Conservation (phyloP, 2,888 invertebrate genomes). For the Desoria tigrina region DNA sequence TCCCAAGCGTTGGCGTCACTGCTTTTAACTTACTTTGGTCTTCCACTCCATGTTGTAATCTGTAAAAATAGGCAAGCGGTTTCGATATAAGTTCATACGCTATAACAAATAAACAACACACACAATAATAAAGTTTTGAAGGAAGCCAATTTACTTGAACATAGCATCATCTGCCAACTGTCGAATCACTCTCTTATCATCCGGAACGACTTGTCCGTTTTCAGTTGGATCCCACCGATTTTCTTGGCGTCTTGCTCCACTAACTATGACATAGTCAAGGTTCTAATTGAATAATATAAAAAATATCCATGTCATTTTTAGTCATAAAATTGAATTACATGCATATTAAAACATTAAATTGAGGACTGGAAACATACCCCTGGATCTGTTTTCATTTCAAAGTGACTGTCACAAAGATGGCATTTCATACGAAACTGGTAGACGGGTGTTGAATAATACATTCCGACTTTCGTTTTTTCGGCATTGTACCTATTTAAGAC, state of each 20-base stretch:
- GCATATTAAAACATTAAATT: too few relatives aligned
- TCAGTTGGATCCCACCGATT: constrained; percentile 96
- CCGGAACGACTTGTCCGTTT: constrained; percentile 90
- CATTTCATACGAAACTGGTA: constrained; percentile 99
- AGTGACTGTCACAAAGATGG: constrained; percentile 94
- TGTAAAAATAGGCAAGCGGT: constrained; percentile 55
- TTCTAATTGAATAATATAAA: constrained; percentile 75
- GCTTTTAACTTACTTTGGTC: constrained; percentile 72
- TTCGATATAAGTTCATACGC: not conserved
- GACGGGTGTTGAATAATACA: constrained; percentile 96
- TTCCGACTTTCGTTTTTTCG: constrained; percentile 89
- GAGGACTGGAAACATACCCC: too few relatives aligned
- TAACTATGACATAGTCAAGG: constrained; percentile 91
- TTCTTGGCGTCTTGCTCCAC: constrained; percentile 93
- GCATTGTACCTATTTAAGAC: constrained; percentile 82
- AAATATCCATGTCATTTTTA: not conserved
- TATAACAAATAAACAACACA: constrained; percentile 5
- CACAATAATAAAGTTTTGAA: constrained; percentile 9
- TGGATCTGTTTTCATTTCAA: constrained; percentile 98
- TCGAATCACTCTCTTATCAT: constrained; percentile 86
- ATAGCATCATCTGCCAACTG: constrained; percentile 93
- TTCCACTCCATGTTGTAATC: constrained; percentile 85
- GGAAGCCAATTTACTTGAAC: constrained; percentile 67
- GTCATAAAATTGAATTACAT: too few relatives aligned
- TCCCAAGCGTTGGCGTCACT: constrained; percentile 71